phyloP scores from a whole-genome alignment of 2,888 invertebrate species.

The Tubulanus polymorphus region DNA sequence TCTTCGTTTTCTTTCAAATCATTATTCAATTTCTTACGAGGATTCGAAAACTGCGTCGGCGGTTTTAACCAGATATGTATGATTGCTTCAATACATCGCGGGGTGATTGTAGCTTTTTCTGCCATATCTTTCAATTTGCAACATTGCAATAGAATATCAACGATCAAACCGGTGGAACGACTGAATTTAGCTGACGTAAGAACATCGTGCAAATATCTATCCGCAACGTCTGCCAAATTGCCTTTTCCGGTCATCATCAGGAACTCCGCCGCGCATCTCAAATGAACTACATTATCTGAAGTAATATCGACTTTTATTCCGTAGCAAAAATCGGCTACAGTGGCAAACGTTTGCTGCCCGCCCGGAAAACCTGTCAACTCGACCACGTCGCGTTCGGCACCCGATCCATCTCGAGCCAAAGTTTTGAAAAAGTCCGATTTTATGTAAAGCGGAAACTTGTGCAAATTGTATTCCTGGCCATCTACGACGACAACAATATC shows the following conservation, averaged over 20 bases:
- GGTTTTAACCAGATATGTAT: slow-evolving; percentile 43
- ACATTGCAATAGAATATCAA: slow-evolving; percentile 34
- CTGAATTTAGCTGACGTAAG: slow-evolving; percentile 41
- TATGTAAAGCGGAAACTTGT: slow-evolving; percentile 50
- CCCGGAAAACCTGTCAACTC: slow-evolving; percentile 48
- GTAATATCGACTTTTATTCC: slow-evolving; percentile 40
- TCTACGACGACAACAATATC: slow-evolving; percentile 46
- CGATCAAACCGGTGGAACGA: slow-evolving; percentile 28
- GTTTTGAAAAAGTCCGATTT: slow-evolving; percentile 48
- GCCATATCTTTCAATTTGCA: slow-evolving; percentile 33
- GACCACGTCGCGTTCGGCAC: slow-evolving; percentile 23
- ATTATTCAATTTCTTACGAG: slow-evolving; percentile 23
- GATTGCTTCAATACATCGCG: slow-evolving; percentile 35
- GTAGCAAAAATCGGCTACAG: slow-evolving; percentile 51
- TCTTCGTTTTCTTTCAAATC: slow-evolving; percentile 22
- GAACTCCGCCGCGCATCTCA: slow-evolving; percentile 46
- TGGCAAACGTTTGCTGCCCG: slow-evolving; percentile 40
- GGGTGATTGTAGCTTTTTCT: slow-evolving; percentile 34
- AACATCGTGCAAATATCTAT: slow-evolving; percentile 40
- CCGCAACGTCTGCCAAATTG: slow-evolving; percentile 39
- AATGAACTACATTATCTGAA: slow-evolving; percentile 38
- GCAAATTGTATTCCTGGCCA: slow-evolving; percentile 41
- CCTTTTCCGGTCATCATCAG: slow-evolving; percentile 44
- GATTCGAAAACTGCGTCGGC: slow-evolving; percentile 29
- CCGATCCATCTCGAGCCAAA: slow-evolving; percentile 26